Evolutionary conservation across 2,888 invertebrate genomes (phyloP).

Genomic region (Habrosyne pyritoides): DNA sequence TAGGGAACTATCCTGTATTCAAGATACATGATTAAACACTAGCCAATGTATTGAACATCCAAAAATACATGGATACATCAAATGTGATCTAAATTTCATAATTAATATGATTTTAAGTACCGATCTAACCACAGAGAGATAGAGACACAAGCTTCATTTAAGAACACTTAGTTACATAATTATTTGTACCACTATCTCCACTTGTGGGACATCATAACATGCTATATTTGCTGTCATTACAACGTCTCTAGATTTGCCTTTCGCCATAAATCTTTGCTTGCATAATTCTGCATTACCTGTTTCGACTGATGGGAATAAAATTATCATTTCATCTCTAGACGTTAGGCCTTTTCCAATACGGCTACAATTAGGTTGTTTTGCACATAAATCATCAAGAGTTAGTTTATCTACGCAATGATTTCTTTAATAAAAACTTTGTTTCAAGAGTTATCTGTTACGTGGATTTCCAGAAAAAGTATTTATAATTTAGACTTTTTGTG

Average conservation of each 20-base stretch:
- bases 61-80: no score
- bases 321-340: neutral
- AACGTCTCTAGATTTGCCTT: neutral
- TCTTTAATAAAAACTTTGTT: no score
- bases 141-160: neutral
- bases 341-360: no score
- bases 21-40: no score
- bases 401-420: no score
- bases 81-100: neutral
- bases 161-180: neutral
- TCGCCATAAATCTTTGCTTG: neutral
- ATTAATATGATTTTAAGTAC: neutral
- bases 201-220: neutral
- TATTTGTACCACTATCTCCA: neutral
- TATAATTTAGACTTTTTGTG: no score
- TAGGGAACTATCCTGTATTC: no score
- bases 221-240: slow-evolving; percentile 1
- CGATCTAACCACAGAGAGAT: neutral
- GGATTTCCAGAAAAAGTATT: no score
- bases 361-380: no score
- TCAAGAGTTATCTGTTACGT: no score
- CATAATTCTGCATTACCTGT: neutral
- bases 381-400: no score
- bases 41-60: no score
- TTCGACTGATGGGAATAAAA: neutral